Percentiles rank a stretch among this genome's conserved stretches.
phyloP scores from a whole-genome alignment of 1,140 invertebrate species.

The Danaus plexippus region DNA sequence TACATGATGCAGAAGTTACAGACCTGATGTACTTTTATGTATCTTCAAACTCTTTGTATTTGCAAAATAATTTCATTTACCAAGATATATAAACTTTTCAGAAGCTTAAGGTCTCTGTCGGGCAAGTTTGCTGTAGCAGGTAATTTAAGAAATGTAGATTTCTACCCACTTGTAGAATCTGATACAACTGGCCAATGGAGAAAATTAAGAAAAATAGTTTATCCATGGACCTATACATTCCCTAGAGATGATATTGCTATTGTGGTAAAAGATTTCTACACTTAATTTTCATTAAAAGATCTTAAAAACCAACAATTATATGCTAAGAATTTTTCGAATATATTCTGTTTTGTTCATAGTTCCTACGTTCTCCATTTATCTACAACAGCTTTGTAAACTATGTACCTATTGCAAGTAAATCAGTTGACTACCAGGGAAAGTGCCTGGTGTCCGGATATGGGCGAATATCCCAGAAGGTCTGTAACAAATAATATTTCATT shows the following conservation, averaged over 20 bases:
- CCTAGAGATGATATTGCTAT: constrained; percentile 40
- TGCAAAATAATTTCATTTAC: no score
- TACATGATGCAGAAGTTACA: no score
- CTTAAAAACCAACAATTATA: no score
- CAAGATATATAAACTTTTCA: constrained; percentile 1
- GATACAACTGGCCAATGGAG: constrained; percentile 37
- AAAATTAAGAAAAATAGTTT: constrained; percentile 21
- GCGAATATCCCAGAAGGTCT: constrained; percentile 20
- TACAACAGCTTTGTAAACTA: constrained; percentile 30
- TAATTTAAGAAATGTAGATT: constrained; percentile 24
- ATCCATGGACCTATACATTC: constrained; percentile 34
- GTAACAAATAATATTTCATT: no score
- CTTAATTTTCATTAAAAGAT: background rate
- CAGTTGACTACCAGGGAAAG: constrained; percentile 31
- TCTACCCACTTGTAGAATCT: constrained; percentile 10
- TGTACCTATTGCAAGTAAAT: constrained; percentile 28
- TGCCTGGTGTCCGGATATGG: constrained; percentile 51
- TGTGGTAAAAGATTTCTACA: constrained; percentile 22
- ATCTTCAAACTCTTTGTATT: no score
- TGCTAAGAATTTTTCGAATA: background rate
- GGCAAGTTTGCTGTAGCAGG: constrained; percentile 36
- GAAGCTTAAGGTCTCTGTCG: constrained; percentile 9
- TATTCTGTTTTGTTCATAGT: constrained; percentile 24
- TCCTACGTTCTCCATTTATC: constrained; percentile 22
- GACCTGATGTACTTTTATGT: no score